A percentile compares a stretch with the other conserved stretches of the same genome.
Evolutionary conservation across 23 tunicate species (phyloP).

Genomic region (Phallusia fumigata): DNA sequence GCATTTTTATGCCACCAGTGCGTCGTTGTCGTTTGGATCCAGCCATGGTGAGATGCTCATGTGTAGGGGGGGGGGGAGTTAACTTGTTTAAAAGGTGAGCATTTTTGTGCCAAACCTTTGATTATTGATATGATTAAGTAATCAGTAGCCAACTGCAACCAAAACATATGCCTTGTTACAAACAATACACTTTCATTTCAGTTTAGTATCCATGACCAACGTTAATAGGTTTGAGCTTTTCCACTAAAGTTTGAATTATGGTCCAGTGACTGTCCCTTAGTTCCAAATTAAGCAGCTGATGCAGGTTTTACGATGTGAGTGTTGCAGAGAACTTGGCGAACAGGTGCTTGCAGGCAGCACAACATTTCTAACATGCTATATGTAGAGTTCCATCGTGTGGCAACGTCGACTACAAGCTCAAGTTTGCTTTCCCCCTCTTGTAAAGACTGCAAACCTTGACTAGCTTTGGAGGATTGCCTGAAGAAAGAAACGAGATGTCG

Average conservation of each 20-base stretch:
- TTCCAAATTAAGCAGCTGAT: slow-evolving; percentile 32
- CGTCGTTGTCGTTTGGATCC: slow-evolving; percentile 30
- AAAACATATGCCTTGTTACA: not conserved
- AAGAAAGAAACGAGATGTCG: slow-evolving; percentile 43
- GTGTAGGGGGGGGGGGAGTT: slow-evolving; percentile 5
- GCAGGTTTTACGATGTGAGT: slow-evolving; percentile 32
- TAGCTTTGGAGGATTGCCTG: slow-evolving; percentile 43
- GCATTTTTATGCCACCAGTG: not conserved
- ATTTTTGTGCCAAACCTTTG: slow-evolving; percentile 39
- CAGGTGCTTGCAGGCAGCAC: slow-evolving; percentile 40
- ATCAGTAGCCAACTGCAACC: slow-evolving; percentile 15
- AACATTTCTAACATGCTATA: slow-evolving; percentile 42
- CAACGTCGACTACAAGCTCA: slow-evolving; percentile 37
- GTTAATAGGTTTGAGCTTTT: slow-evolving; percentile 30
- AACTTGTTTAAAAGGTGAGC: slow-evolving; percentile 25
- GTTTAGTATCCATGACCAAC: not conserved
- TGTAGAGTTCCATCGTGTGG: slow-evolving; percentile 50
- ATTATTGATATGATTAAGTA: slow-evolving; percentile 37
- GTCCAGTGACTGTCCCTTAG: slow-evolving; percentile 34
- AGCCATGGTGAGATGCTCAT: slow-evolving; percentile 22
- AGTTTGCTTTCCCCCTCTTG: slow-evolving; percentile 29
- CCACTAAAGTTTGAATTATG: slow-evolving; percentile 24
- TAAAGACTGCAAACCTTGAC: slow-evolving; percentile 28
- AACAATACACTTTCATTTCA: not conserved
- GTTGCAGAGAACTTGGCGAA: slow-evolving; percentile 45